phyloP scores from a whole-genome alignment of 2,888 invertebrate genomes.

The Uropetala carovei region DNA sequence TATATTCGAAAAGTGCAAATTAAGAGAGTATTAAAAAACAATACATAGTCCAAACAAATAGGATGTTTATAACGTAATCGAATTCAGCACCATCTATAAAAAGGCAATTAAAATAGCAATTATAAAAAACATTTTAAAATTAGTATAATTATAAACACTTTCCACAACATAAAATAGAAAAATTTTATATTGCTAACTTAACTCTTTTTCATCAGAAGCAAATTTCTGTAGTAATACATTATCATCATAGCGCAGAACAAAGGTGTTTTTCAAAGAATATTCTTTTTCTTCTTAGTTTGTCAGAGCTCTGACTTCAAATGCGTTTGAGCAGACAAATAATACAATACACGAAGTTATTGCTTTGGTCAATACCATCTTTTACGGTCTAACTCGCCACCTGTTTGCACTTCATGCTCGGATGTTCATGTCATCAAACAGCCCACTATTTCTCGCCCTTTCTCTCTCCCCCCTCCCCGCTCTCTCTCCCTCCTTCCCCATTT shows the following conservation, averaged over 20 bases:
- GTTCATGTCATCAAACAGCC: background rate
- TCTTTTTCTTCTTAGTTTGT: background rate
- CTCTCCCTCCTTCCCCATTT: background rate
- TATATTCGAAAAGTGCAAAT: too few relatives aligned
- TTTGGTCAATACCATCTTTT: slow-evolving; percentile 46
- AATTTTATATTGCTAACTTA: too few relatives aligned
- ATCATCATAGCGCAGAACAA: background rate
- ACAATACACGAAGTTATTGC: slow-evolving; percentile 32
- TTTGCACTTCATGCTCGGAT: background rate
- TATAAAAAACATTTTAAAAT: too few relatives aligned
- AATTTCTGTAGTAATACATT: background rate
- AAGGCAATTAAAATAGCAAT: too few relatives aligned
- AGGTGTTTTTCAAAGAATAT: background rate
- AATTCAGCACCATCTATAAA: too few relatives aligned
- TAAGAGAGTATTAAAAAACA: too few relatives aligned
- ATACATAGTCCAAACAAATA: too few relatives aligned
- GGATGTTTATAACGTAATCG: too few relatives aligned
- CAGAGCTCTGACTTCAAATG: background rate
- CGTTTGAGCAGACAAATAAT: background rate
- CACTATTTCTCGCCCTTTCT: background rate
- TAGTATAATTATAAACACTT: too few relatives aligned
- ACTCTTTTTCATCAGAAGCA: background rate
- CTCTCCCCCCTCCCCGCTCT: background rate
- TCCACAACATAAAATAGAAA: too few relatives aligned
- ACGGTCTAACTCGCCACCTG: slow-evolving; percentile 29